Conservation (phyloP, 2,888 invertebrate species). For the Linyphia triangularis region DNA sequence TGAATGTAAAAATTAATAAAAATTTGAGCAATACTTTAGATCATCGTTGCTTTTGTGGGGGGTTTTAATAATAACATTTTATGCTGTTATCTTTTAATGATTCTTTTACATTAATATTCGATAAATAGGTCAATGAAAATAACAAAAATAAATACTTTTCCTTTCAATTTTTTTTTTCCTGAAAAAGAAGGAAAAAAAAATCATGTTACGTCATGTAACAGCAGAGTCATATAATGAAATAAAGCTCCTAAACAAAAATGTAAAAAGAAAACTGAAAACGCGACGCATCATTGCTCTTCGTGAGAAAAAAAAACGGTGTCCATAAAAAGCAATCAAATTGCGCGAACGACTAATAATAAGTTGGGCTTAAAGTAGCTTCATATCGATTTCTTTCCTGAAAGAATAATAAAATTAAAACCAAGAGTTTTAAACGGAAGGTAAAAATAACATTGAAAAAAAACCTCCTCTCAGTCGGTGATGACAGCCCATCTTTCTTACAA, state of each 20-base stretch:
- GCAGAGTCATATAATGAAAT: constrained; percentile 54
- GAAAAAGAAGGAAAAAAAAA: constrained; percentile 17
- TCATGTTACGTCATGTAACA: constrained; percentile 54
- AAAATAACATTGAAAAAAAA: background rate
- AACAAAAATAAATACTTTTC: background rate
- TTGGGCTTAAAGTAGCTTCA: constrained; percentile 34
- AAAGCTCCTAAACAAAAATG: constrained; percentile 30
- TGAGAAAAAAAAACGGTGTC: constrained; percentile 40
- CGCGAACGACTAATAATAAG: constrained; percentile 46
- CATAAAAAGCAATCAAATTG: constrained; percentile 61
- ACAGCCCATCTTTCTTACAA: constrained; percentile 48
- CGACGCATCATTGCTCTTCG: background rate
- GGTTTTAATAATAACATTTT: too few species aligned
- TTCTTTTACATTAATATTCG: background rate
- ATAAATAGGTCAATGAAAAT: background rate
- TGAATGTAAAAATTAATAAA: too few species aligned
- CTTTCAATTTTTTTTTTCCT: constrained; percentile 2
- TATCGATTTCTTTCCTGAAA: constrained; percentile 57
- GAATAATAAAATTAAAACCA: constrained; percentile 69
- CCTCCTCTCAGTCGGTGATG: constrained; percentile 17
- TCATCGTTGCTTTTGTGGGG: too few species aligned
- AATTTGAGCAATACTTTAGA: too few species aligned
- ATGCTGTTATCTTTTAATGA: too few species aligned
- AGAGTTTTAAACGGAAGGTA: constrained; percentile 47
- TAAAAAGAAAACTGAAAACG: constrained; percentile 4